Percentiles rank a stretch among this genome's conserved stretches.
Conservation (phyloP, 2,113 vertebrate genomes). For the Uria aalge region DNA sequence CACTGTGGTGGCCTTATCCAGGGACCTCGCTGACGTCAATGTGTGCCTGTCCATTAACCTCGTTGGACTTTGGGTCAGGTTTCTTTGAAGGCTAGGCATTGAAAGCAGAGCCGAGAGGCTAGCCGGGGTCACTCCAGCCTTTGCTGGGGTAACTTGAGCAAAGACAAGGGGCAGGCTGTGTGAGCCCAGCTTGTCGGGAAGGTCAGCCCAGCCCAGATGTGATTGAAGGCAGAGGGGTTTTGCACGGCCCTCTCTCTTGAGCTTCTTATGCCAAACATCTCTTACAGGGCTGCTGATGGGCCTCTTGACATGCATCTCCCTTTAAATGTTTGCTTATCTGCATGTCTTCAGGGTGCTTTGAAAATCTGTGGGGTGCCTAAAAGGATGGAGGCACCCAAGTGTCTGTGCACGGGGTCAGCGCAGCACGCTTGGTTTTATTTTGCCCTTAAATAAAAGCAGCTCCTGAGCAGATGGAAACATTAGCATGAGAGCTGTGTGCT, state of each 20-base stretch:
- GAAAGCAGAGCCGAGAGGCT: background rate
- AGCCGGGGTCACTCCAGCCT: background rate
- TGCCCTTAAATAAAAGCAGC: constrained; percentile 8
- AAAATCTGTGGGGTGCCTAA: background rate
- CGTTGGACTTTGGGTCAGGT: background rate
- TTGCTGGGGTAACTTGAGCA: background rate
- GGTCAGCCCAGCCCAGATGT: background rate
- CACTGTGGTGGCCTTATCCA: background rate
- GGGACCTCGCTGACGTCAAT: background rate
- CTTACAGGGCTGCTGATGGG: background rate
- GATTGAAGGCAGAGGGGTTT: background rate
- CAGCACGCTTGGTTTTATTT: background rate
- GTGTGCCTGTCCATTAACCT: background rate
- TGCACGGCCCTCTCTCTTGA: background rate
- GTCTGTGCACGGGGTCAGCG: background rate
- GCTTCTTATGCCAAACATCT: background rate
- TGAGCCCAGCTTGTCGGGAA: background rate
- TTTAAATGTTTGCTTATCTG: background rate
- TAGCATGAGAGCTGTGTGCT: background rate
- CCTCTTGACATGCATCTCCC: background rate
- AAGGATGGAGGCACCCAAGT: background rate
- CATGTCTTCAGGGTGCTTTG: background rate
- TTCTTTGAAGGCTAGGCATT: background rate
- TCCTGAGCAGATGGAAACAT: constrained; percentile 2
- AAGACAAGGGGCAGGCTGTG: background rate